Percentiles rank a stretch among this genome's conserved stretches.
These are phyloP conservation scores for Platycheirus albimanus DNA, from an alignment of 2,888 invertebrate genomes.

Conservation along the genomic window DNA sequence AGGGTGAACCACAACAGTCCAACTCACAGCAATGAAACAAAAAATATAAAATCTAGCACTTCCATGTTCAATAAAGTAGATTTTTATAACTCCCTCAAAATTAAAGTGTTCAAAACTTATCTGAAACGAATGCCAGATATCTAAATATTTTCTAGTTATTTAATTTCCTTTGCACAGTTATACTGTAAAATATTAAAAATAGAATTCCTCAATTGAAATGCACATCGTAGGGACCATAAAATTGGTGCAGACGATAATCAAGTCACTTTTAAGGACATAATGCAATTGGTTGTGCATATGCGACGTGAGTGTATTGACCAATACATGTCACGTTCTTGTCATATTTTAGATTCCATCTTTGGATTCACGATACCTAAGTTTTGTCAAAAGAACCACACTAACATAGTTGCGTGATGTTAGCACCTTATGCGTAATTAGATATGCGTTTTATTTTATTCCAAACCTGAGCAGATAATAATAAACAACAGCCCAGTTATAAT, in stretches of 20 bases:
- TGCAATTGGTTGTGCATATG: not conserved
- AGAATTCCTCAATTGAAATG: not conserved
- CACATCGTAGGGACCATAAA: not conserved
- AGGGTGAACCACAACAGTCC: too few species aligned
- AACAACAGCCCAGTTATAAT: slow-evolving; percentile 33
- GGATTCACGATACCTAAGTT: too few species aligned
- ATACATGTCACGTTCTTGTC: not conserved
- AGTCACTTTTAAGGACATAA: not conserved
- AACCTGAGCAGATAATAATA: not conserved
- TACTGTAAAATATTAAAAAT: too few species aligned
- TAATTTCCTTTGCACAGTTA: too few species aligned
- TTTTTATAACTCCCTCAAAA: too few species aligned
- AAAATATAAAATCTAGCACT: too few species aligned
- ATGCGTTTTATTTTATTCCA: slow-evolving; percentile 17
- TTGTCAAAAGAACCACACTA: slow-evolving; percentile 43
- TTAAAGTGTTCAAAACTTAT: too few species aligned
- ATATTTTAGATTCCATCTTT: not conserved
- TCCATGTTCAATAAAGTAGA: too few species aligned
- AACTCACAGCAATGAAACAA: too few species aligned
- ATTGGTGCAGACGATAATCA: not conserved
- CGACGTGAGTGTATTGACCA: not conserved
- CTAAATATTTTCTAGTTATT: too few species aligned
- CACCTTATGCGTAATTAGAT: slow-evolving; percentile 60
- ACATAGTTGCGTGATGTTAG: slow-evolving; percentile 54
- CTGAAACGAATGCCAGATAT: too few species aligned